A percentile compares a stretch with the other conserved stretches of the same genome.
phyloP scores from a whole-genome alignment of 1,140 invertebrate species.

The Eulimnadia texana region DNA sequence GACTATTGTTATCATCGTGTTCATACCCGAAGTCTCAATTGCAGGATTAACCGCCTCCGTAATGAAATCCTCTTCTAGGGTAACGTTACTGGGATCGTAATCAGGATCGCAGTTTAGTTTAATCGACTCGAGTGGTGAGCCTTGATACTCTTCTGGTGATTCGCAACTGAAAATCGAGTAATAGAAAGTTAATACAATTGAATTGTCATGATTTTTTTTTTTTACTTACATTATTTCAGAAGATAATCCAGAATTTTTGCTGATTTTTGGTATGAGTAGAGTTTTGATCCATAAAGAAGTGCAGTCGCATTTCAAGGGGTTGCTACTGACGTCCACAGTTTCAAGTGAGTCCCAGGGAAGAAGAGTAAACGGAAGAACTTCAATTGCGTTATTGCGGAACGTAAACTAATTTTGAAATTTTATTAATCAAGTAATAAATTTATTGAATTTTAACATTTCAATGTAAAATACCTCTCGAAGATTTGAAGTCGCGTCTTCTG shows the following conservation, averaged over 20 bases:
- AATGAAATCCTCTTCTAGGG: background rate
- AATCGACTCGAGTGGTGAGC: background rate
- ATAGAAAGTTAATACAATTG: background rate
- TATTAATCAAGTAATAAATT: background rate
- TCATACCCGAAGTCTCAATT: background rate
- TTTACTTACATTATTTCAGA: slow-evolving; percentile 2
- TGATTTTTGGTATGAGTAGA: slow-evolving; percentile 8
- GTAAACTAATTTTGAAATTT: slow-evolving; percentile 1
- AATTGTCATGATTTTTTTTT: background rate
- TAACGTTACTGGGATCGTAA: background rate
- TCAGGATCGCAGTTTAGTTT: background rate
- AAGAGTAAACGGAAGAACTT: slow-evolving; percentile 6
- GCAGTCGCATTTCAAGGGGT: slow-evolving; percentile 20
- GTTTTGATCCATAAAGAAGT: slow-evolving; percentile 16
- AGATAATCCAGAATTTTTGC: slow-evolving; percentile 13
- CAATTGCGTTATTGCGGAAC: slow-evolving; percentile 15
- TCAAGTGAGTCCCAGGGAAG: slow-evolving; percentile 17
- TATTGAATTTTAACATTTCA: background rate
- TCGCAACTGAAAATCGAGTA: slow-evolving; percentile 1
- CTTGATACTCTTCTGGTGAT: background rate
- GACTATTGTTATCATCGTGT: background rate
- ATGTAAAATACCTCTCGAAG: background rate
- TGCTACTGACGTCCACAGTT: slow-evolving; percentile 17
- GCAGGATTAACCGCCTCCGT: background rate
- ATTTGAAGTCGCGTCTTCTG: background rate